Conservation (phyloP, 2,888 invertebrate species). For the Drosophila merina region DNA sequence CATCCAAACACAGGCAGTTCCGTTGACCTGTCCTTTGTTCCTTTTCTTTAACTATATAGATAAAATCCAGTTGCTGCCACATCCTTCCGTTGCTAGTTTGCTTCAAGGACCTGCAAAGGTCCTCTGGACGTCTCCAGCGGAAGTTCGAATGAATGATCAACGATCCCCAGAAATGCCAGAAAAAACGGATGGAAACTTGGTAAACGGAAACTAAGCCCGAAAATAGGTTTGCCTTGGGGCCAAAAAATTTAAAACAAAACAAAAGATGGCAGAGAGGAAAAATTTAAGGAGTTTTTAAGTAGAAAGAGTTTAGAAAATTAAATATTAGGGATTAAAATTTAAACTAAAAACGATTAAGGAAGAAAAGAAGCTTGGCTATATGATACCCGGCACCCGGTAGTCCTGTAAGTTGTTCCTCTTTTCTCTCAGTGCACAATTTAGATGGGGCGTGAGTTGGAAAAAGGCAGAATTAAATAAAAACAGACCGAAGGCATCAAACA, state of each 20-base stretch:
- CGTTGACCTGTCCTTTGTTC: conserved; percentile 35
- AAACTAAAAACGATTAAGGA: too few species aligned
- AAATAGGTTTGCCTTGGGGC: neutral
- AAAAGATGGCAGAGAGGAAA: neutral
- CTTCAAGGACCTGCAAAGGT: conserved; percentile 1
- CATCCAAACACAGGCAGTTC: conserved; percentile 36
- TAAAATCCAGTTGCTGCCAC: conserved; percentile 21
- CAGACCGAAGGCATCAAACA: conserved; percentile 32
- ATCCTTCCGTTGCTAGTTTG: conserved; percentile 36
- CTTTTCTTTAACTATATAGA: conserved; percentile 6
- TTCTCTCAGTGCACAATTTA: neutral
- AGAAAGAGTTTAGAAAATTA: too few species aligned
- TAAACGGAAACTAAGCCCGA: neutral
- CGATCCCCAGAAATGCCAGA: conserved; percentile 10
- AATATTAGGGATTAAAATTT: too few species aligned
- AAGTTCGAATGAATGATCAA: conserved; percentile 33
- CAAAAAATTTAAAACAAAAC: neutral
- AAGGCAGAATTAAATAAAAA: conserved; percentile 28
- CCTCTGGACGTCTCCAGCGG: conserved; percentile 10
- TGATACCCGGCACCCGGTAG: too few species aligned
- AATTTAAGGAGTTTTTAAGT: neutral
- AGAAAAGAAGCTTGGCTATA: too few species aligned
- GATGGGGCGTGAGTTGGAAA: neutral
- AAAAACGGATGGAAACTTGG: neutral
- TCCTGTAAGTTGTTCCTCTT: neutral